Percentiles rank a stretch among this genome's conserved stretches.
Conservation (phyloP, 2,888 invertebrate genomes). For the Dryococelus australis region DNA sequence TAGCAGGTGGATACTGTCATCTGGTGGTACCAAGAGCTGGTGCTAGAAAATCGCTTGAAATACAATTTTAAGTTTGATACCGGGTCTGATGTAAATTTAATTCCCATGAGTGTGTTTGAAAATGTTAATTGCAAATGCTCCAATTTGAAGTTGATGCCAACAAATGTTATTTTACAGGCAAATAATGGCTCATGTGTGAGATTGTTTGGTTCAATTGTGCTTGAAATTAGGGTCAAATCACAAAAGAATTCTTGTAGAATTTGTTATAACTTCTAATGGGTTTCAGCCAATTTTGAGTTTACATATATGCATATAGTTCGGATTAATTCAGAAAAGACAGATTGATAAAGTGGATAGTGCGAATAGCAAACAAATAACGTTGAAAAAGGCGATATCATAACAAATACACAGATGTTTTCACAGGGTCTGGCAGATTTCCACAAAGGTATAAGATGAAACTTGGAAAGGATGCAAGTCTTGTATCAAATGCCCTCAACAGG, state of each 20-base stretch:
- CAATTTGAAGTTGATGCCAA: background rate
- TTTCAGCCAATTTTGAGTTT: background rate
- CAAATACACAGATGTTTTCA: background rate
- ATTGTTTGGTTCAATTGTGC: background rate
- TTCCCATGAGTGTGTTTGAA: background rate
- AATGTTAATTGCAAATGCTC: background rate
- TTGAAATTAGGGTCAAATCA: background rate
- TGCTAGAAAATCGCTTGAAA: background rate
- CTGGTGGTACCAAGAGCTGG: background rate
- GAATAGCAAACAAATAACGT: background rate
- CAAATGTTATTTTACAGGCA: background rate
- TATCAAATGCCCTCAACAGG: background rate
- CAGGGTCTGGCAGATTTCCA: background rate
- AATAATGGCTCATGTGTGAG: background rate
- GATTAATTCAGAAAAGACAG: too few species aligned
- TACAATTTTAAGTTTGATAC: background rate
- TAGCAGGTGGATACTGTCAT: background rate
- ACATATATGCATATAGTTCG: background rate
- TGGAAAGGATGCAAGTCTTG: background rate
- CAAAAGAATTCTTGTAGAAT: too few species aligned
- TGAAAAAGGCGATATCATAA: background rate
- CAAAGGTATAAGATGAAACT: background rate
- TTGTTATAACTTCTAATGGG: too few species aligned
- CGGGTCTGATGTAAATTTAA: background rate
- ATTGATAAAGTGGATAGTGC: background rate